Conservation (phyloP, 1,140 invertebrate species). For the Cotesia vestalis region DNA sequence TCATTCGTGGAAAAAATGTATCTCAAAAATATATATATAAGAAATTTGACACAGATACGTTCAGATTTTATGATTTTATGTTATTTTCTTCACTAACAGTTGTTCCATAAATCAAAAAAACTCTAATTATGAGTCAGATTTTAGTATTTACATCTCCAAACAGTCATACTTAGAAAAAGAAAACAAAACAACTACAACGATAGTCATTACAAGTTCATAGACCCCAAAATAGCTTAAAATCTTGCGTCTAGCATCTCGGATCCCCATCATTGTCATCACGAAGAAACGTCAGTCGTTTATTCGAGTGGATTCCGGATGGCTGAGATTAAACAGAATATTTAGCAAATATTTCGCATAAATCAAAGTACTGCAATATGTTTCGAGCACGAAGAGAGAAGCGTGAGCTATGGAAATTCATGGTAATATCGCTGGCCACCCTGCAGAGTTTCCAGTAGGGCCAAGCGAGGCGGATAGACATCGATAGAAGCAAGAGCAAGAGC, state of each 20-base stretch:
- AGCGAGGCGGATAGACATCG: constrained; percentile 19
- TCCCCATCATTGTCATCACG: constrained; percentile 26
- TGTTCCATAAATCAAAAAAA: too few relatives aligned
- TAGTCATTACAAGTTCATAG: not conserved
- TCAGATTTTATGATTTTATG: too few relatives aligned
- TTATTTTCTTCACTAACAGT: too few relatives aligned
- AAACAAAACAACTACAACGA: not conserved
- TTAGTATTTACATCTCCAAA: too few relatives aligned
- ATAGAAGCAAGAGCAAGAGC: constrained; percentile 20
- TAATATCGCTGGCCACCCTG: constrained; percentile 59
- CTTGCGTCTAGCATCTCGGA: not conserved
- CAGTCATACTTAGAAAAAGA: too few relatives aligned
- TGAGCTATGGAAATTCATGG: constrained; percentile 64
- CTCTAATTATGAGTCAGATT: too few relatives aligned
- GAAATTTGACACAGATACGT: too few relatives aligned
- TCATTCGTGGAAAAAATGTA: too few relatives aligned
- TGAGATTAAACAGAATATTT: constrained; percentile 64
- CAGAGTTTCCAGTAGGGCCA: constrained; percentile 37
- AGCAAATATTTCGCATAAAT: constrained; percentile 66
- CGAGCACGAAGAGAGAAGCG: constrained; percentile 42
- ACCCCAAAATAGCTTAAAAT: not conserved
- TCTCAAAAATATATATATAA: too few relatives aligned
- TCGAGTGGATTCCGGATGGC: constrained; percentile 48
- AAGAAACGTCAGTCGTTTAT: constrained; percentile 39
- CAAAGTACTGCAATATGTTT: constrained; percentile 63